Conservation (phyloP, 2,113 vertebrate species). For the Vombatus ursinus region DNA sequence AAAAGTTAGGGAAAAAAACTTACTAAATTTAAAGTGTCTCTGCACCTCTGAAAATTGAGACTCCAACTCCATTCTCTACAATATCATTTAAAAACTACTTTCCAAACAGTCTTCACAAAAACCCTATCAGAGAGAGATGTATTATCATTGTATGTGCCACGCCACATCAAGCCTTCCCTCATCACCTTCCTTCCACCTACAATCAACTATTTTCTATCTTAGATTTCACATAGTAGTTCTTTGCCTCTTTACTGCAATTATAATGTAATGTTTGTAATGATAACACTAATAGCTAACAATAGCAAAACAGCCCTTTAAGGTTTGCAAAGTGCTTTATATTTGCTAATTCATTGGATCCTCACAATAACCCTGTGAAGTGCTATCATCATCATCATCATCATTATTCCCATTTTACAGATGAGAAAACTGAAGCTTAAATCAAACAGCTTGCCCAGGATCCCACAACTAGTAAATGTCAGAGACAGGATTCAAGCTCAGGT, state of each 20-base stretch:
- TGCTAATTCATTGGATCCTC: not conserved
- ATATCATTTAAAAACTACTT: not conserved
- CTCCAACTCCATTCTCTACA: not conserved
- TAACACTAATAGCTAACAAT: not conserved
- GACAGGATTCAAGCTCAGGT: not conserved
- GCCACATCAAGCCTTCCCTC: not conserved
- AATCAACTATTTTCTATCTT: not conserved
- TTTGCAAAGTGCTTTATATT: not conserved
- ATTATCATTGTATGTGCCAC: not conserved
- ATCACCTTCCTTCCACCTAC: not conserved
- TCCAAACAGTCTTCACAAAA: not conserved
- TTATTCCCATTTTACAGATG: not conserved
- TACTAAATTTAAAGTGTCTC: not conserved
- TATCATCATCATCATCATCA: too few species aligned
- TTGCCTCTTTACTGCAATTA: not conserved
- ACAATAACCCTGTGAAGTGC: not conserved
- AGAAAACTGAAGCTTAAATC: not conserved
- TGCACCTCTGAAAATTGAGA: slow-evolving; percentile 7
- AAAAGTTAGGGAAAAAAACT: slow-evolving; percentile 10
- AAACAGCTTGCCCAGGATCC: not conserved
- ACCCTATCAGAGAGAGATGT: not conserved
- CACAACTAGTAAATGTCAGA: not conserved
- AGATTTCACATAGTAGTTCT: not conserved
- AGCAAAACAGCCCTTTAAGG: not conserved
- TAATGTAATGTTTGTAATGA: not conserved